phyloP scores from a whole-genome alignment of 2,113 vertebrate species.

The Motacilla alba region DNA sequence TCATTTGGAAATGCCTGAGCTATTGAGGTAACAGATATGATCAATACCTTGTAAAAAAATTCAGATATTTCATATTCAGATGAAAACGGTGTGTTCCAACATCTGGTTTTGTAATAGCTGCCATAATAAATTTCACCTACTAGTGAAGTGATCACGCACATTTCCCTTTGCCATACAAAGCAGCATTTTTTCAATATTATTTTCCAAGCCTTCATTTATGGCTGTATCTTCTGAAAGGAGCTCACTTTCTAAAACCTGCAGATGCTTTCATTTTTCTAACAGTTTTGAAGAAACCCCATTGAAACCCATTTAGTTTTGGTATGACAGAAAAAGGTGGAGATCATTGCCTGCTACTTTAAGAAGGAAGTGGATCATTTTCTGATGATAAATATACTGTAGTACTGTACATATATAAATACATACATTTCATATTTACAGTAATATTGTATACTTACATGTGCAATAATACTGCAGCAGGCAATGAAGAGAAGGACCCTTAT shows the following conservation, averaged over 20 bases:
- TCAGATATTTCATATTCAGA: not conserved
- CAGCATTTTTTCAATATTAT: not conserved
- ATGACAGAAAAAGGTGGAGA: not conserved
- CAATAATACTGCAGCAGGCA: not conserved
- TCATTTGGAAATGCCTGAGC: not conserved
- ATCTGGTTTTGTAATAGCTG: constrained; percentile 6
- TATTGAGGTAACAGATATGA: not conserved
- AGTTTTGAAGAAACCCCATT: not conserved
- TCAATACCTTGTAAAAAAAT: not conserved
- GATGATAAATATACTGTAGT: not conserved
- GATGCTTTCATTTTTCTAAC: not conserved
- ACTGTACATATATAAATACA: not conserved
- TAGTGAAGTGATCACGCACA: not conserved
- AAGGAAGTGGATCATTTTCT: not conserved
- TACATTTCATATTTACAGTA: not conserved
- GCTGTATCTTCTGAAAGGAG: not conserved
- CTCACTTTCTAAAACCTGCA: not conserved
- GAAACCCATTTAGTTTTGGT: not conserved
- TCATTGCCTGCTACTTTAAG: not conserved
- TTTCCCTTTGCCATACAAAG: not conserved
- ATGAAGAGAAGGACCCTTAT: not conserved
- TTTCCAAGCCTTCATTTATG: not conserved
- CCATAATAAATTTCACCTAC: not conserved
- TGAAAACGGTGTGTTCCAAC: not conserved
- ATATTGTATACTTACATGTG: not conserved